Conservation (phyloP, 2,888 invertebrate species). For the Dolichomitus sp. region DNA sequence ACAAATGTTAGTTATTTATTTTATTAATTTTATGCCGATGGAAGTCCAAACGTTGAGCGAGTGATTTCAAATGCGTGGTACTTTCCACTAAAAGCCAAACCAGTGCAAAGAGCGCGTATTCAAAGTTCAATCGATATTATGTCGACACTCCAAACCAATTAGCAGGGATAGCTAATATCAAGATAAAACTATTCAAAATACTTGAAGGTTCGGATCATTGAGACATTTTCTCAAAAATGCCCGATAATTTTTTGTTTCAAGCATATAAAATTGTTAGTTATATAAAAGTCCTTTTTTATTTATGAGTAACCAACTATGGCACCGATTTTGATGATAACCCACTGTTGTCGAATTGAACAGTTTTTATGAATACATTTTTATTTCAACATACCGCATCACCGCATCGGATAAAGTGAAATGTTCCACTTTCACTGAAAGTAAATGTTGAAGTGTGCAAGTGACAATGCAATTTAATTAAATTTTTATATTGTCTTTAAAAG, state of each 20-base stretch:
- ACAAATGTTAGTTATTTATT: conserved; percentile 42
- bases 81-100: conserved; percentile 1
- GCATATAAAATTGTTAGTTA: no score
- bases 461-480: not conserved
- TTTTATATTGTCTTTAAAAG: not conserved
- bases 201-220: no score
- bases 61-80: not conserved
- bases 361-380: not conserved
- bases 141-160: not conserved
- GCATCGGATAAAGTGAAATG: not conserved
- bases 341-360: not conserved
- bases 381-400: not conserved
- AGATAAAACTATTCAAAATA: not conserved
- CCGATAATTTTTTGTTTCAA: no score
- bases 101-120: not conserved
- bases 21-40: conserved; percentile 26
- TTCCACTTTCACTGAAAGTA: not conserved
- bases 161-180: not conserved
- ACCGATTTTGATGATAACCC: not conserved
- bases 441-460: not conserved
- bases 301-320: no score
- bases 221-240: no score
- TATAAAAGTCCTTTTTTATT: no score
- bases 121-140: not conserved
- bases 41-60: conserved; percentile 1